These are phyloP conservation scores for Chunga burmeisteri DNA, from an alignment of 2,113 vertebrate species.

Conservation along the genomic window DNA sequence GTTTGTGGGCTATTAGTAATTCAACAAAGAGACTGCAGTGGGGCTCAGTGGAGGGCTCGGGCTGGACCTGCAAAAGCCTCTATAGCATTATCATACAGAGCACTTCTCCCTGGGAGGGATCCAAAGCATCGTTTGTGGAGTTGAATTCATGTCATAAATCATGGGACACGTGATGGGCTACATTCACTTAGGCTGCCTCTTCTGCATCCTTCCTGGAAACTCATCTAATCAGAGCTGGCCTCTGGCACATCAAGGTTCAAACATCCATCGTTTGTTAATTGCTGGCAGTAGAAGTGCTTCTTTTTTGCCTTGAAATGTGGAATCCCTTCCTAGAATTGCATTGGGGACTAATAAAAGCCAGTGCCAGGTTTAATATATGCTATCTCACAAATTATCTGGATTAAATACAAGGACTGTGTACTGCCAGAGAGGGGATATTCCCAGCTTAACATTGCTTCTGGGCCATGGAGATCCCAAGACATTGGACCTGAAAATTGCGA, in stretches of 20 bases:
- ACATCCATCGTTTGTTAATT: conserved; percentile 22
- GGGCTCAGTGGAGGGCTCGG: neutral
- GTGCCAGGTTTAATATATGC: conserved; percentile 54
- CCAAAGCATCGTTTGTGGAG: conserved; percentile 13
- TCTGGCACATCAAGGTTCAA: conserved; percentile 6
- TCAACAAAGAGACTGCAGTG: conserved; percentile 1
- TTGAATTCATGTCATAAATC: conserved; percentile 27
- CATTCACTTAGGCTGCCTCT: neutral
- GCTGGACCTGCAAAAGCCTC: conserved; percentile 18
- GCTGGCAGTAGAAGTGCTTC: conserved; percentile 19
- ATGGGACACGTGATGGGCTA: neutral
- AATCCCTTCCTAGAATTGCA: conserved; percentile 48
- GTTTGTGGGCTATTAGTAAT: conserved; percentile 57
- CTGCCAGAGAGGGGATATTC: conserved; percentile 42
- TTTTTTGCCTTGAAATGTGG: conserved; percentile 36
- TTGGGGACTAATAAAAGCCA: conserved; percentile 32
- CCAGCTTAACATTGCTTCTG: conserved; percentile 17
- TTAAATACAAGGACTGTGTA: conserved; percentile 19
- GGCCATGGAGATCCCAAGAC: conserved; percentile 33
- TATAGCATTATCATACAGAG: neutral
- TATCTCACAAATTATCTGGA: conserved; percentile 50
- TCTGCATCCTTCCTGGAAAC: conserved; percentile 46
- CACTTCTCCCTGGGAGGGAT: conserved; percentile 4
- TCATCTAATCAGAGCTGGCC: conserved; percentile 8
- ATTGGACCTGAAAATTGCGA: neutral